Conservation (phyloP, 2,888 invertebrate genomes). For the Molorchus minor region DNA sequence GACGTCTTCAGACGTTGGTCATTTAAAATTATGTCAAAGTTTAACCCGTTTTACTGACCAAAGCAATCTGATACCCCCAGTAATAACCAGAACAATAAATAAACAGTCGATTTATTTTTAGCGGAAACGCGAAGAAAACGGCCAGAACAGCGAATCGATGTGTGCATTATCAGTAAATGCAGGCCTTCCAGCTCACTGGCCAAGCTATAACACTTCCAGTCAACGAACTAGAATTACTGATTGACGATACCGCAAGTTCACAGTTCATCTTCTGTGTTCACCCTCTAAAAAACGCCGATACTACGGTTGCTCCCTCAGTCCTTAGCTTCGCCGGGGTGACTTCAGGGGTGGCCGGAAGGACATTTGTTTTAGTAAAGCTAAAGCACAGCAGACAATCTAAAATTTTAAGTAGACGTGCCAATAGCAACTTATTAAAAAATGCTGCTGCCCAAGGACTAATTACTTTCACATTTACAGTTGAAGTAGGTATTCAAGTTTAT, state of each 20-base stretch:
- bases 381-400: no score
- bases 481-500: no score
- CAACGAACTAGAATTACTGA: constrained; percentile 54
- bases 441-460: no score
- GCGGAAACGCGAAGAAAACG: constrained; percentile 28
- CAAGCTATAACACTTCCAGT: constrained; percentile 49
- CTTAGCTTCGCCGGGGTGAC: not conserved
- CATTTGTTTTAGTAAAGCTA: not conserved
- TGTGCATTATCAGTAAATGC: constrained; percentile 57
- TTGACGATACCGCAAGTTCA: constrained; percentile 51
- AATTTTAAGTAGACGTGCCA: no score
- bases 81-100: constrained; percentile 6
- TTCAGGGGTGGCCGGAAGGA: constrained; percentile 1
- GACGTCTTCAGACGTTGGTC: no score
- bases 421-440: no score
- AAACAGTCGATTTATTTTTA: constrained; percentile 11
- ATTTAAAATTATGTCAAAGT: no score
- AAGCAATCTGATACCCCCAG: no score
- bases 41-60: no score
- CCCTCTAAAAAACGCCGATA: constrained; percentile 17
- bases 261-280: constrained; percentile 33
- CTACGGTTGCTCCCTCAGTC: constrained; percentile 6
- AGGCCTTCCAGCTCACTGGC: constrained; percentile 58
- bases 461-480: no score
- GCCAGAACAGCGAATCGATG: constrained; percentile 49